Evolutionary conservation across 1,140 invertebrate species (phyloP), one percentile per base, ranked within the genome.

Genomic region (Listronotus oregonensis): DNA sequence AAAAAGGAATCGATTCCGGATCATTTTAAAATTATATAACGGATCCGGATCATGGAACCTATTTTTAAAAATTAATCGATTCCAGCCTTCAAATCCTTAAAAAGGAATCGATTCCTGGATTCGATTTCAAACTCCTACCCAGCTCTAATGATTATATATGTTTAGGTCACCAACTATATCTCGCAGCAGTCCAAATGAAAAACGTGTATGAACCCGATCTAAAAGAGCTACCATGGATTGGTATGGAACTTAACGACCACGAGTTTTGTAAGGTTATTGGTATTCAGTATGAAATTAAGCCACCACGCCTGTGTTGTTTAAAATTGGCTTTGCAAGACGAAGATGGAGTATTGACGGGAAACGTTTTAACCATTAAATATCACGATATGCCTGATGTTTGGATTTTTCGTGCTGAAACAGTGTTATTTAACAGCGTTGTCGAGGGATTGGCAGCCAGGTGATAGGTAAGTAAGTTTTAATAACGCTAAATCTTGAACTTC

Each of bases 361-460:
- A 86, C 12, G 83, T 83, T 64, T 96, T 98, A 73, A 92, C 88
- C 17, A 90, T 94, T 31, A 94, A 93, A 76, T 98, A 97, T 79
- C 97, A 99, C 81, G 96, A 99, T 81, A 95, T 98, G 89, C 87
- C 94, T 3, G 94, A 96, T 82, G 95, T 98, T 86, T 97, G 46
- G 97, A 99, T 81, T 99, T 99, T 82, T 99, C 12, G 93, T 99
- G 14, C 82, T 98, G 47, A 86, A 90, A 52, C 95, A 98, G 78
- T 91, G 89, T 47, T 98, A 94, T 80, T 92, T 96, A 62, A 84
- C 86, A 39, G 93, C 93, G 0, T 85, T 93, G 49, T 82, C 85
- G 18, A 83, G 93, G 51, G 87, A 88, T 69, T 98, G 95, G 95
- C 82, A 86, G 76, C 80, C 91, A 78, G 92, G 90, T 18, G 87